These are phyloP conservation scores for Yponomeuta evonymella DNA, from an alignment of 2,888 invertebrate species.

Conservation along the genomic window DNA sequence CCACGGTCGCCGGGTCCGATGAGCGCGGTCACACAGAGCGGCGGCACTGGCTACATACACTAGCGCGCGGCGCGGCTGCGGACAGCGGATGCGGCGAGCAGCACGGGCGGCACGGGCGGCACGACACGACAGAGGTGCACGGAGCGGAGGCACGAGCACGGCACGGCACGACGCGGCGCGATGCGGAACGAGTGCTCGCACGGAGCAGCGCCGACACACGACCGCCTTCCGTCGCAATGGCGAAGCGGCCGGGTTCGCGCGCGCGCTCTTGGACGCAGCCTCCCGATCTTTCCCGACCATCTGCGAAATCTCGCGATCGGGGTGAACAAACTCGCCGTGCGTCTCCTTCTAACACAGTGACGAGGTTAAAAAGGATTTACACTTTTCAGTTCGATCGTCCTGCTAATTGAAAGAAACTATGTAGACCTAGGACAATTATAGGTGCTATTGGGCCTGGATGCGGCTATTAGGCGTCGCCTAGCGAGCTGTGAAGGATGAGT, in stretches of 20 bases:
- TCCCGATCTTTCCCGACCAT: constrained; percentile 60
- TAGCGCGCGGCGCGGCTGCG: constrained; percentile 53
- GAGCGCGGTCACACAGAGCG: constrained; percentile 75
- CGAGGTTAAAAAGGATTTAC: constrained; percentile 72
- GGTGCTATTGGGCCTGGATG: background rate
- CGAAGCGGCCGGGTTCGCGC: constrained; percentile 74
- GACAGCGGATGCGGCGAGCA: constrained; percentile 30
- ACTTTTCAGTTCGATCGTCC: constrained; percentile 63
- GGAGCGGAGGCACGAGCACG: background rate
- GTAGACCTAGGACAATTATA: background rate
- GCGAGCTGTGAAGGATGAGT: constrained; percentile 16
- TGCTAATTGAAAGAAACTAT: constrained; percentile 24
- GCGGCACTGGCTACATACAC: constrained; percentile 75
- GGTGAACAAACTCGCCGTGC: constrained; percentile 72
- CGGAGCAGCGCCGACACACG: constrained; percentile 71
- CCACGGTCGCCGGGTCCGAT: constrained; percentile 83
- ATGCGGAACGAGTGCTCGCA: constrained; percentile 53
- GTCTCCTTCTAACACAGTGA: constrained; percentile 70
- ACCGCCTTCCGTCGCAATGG: constrained; percentile 73
- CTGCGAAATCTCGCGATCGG: constrained; percentile 56
- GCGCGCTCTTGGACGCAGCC: constrained; percentile 69
- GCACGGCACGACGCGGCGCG: constrained; percentile 32
- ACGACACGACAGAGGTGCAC: constrained; percentile 28
- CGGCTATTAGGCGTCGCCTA: background rate
- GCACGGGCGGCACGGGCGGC: constrained; percentile 29